phyloP scores from a whole-genome alignment of 2,797 vertebrate genomes.

The Neosilurus hyrtlii region DNA sequence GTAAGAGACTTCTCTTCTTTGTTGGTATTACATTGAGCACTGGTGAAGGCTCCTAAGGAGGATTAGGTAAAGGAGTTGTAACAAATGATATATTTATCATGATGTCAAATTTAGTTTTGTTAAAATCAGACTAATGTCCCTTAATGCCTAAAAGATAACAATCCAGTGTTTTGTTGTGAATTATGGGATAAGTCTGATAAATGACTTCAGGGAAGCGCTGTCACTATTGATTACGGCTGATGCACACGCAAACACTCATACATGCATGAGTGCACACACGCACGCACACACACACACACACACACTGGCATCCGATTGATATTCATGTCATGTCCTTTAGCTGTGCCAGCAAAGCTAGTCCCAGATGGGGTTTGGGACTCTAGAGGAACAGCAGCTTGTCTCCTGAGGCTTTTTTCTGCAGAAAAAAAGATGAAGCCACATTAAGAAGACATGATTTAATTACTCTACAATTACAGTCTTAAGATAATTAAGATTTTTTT shows the following conservation, averaged over 20 bases:
- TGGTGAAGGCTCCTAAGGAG: neutral
- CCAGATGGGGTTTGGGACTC: slow-evolving; percentile 61
- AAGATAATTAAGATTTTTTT: slow-evolving; percentile 54
- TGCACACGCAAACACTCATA: slow-evolving; percentile 2
- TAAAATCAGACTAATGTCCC: neutral
- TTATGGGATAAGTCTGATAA: slow-evolving; percentile 2
- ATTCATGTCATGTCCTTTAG: slow-evolving; percentile 74
- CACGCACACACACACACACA: slow-evolving; percentile 7
- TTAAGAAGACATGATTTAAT: slow-evolving; percentile 57
- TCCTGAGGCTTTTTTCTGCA: slow-evolving; percentile 32
- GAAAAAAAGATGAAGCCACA: slow-evolving; percentile 16
- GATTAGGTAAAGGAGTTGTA: slow-evolving; percentile 7
- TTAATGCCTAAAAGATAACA: neutral
- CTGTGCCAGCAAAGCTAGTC: slow-evolving; percentile 68
- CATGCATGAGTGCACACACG: neutral
- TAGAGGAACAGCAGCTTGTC: slow-evolving; percentile 38
- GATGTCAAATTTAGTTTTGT: slow-evolving; percentile 2
- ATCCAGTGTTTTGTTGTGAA: neutral
- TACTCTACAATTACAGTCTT: slow-evolving; percentile 38
- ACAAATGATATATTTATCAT: neutral
- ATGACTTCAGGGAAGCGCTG: neutral
- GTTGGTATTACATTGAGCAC: neutral
- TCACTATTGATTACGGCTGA: slow-evolving; percentile 13
- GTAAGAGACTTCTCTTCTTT: slow-evolving; percentile 70
- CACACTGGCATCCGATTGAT: slow-evolving; percentile 72